Conservation (phyloP, 2,113 vertebrate species). For the Pavo muticus region DNA sequence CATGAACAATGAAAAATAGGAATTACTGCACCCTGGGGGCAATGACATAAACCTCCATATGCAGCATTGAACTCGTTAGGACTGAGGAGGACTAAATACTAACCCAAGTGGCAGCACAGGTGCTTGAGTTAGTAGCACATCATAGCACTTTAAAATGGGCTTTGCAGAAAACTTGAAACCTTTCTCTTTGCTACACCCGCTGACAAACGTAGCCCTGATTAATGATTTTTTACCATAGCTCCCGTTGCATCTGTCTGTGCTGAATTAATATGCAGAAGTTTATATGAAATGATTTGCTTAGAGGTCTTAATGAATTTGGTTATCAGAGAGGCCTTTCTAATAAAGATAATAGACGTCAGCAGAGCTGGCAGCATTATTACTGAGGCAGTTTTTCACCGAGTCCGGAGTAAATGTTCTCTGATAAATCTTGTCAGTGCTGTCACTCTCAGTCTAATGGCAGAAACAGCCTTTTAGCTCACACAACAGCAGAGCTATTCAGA, state of each 20-base stretch:
- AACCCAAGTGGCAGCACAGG: background rate
- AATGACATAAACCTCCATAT: background rate
- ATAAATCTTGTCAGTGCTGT: slow-evolving; percentile 56
- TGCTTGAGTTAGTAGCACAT: background rate
- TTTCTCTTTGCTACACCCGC: background rate
- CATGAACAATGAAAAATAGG: background rate
- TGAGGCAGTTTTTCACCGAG: slow-evolving; percentile 56
- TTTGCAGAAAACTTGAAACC: background rate
- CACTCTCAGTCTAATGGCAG: slow-evolving; percentile 34
- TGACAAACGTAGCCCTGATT: slow-evolving; percentile 27
- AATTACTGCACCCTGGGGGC: background rate
- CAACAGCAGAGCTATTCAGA: slow-evolving; percentile 10
- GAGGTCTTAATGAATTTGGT: slow-evolving; percentile 40
- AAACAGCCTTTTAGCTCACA: slow-evolving; percentile 1
- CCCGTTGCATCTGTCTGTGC: slow-evolving; percentile 32
- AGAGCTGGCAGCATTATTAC: slow-evolving; percentile 47
- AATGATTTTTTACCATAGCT: slow-evolving; percentile 12
- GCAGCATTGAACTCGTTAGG: background rate
- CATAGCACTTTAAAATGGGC: background rate
- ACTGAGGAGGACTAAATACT: background rate
- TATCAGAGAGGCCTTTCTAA: slow-evolving; percentile 50
- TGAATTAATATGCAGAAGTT: slow-evolving; percentile 35
- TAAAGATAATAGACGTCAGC: slow-evolving; percentile 56
- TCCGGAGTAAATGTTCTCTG: slow-evolving; percentile 61
- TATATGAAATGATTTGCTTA: slow-evolving; percentile 52